Percentiles rank a stretch among this genome's conserved stretches.
Evolutionary conservation across 2,113 vertebrate species (phyloP).

Genomic region (Cygnus buccinator): DNA sequence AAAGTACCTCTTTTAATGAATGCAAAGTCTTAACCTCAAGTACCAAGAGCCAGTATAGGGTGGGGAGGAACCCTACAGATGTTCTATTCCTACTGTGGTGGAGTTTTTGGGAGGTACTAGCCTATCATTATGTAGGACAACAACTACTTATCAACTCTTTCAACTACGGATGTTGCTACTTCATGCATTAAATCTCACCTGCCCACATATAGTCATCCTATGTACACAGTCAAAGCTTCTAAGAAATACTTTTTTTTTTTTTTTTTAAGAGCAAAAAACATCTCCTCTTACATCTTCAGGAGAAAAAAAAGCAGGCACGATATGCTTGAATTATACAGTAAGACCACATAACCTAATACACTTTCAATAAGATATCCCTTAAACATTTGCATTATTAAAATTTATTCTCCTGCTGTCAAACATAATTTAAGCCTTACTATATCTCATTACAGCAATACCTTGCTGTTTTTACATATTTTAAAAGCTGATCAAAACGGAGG

Average conservation of each 20-base stretch:
- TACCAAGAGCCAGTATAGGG: not conserved
- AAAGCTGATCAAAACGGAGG: not conserved
- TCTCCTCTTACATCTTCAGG: not conserved
- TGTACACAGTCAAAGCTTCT: not conserved
- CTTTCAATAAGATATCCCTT: not conserved
- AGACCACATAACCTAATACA: not conserved
- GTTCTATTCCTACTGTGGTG: rapidly evolving
- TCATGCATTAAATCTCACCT: not conserved
- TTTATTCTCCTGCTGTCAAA: not conserved
- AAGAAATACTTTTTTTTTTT: not conserved
- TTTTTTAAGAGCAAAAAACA: not conserved
- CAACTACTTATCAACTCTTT: not conserved
- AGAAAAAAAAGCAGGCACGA: not conserved
- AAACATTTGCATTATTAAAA: not conserved
- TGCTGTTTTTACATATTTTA: not conserved
- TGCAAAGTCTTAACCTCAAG: not conserved
- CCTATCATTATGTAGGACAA: not conserved
- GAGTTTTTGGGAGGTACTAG: not conserved
- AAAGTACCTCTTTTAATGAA: not conserved
- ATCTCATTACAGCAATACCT: not conserved
- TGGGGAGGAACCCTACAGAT: not conserved
- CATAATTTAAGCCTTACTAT: not conserved
- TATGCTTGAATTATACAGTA: not conserved
- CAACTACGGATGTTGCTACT: not conserved
- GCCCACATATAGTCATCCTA: not conserved